Percentiles rank a stretch among this genome's conserved stretches.
phyloP scores from a whole-genome alignment of 2,888 invertebrate species.

The Chrysotoxum bicinctum region DNA sequence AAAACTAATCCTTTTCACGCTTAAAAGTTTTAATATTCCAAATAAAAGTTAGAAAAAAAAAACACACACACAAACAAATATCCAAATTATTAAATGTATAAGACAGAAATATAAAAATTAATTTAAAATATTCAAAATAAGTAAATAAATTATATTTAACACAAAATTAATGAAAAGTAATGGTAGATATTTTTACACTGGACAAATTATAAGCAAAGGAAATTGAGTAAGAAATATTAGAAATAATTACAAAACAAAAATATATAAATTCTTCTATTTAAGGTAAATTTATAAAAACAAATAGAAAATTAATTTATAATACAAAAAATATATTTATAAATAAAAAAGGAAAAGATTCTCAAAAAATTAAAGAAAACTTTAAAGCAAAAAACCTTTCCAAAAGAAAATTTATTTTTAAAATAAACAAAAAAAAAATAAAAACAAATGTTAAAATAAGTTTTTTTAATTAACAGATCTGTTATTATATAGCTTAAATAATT shows the following conservation, averaged over 20 bases:
- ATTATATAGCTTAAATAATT: slow-evolving; percentile 39
- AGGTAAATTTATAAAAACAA: slow-evolving; percentile 13
- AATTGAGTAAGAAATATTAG: slow-evolving; percentile 18
- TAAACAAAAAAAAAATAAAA: neutral
- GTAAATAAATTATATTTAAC: slow-evolving; percentile 7
- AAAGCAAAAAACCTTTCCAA: slow-evolving; percentile 19
- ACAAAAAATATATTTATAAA: slow-evolving; percentile 22
- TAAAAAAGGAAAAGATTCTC: neutral
- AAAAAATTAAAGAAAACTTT: neutral
- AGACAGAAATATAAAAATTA: slow-evolving; percentile 12
- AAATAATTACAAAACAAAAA: neutral
- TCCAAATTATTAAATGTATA: neutral
- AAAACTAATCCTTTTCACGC: slow-evolving; percentile 30
- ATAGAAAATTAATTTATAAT: slow-evolving; percentile 49
- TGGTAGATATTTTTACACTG: slow-evolving; percentile 64
- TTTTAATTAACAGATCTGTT: slow-evolving; percentile 18
- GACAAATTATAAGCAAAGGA: slow-evolving; percentile 37
- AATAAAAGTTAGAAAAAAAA: slow-evolving; percentile 13
- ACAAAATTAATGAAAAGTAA: slow-evolving; percentile 30
- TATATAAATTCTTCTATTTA: slow-evolving; percentile 14
- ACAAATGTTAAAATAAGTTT: neutral
- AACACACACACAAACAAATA: neutral
- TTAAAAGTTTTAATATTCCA: slow-evolving; percentile 25
- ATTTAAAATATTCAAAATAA: slow-evolving; percentile 15
- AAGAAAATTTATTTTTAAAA: slow-evolving; percentile 36